Percentiles rank a stretch among this genome's conserved stretches.
Evolutionary conservation across 2,888 invertebrate genomes (phyloP).

Genomic region (Anthrax anthrax): DNA sequence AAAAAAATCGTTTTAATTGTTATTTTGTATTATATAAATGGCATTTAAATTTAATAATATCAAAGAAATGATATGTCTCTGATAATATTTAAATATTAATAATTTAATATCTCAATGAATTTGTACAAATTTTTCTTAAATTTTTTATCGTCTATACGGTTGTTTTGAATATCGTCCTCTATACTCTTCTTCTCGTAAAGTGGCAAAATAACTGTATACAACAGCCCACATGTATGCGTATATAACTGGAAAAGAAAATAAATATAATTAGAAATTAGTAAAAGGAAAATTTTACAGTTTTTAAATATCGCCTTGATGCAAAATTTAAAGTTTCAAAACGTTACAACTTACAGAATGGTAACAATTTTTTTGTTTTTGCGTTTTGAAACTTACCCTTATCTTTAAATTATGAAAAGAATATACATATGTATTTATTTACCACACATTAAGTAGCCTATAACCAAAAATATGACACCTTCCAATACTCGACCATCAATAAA

Average conservation of each 20-base stretch:
- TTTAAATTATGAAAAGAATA: neutral
- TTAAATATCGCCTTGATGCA: too few species aligned
- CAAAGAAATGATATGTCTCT: too few species aligned
- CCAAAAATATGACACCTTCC: constrained; percentile 44
- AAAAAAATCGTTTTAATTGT: too few species aligned
- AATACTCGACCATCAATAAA: constrained; percentile 46
- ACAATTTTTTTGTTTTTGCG: too few species aligned
- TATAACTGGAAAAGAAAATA: constrained; percentile 44
- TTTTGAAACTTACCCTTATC: too few species aligned
- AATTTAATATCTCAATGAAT: too few species aligned
- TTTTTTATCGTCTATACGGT: constrained; percentile 40
- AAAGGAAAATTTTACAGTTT: neutral
- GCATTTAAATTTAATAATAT: too few species aligned
- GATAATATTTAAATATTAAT: too few species aligned
- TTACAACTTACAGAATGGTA: too few species aligned
- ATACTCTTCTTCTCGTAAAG: constrained; percentile 53
- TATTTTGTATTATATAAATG: too few species aligned
- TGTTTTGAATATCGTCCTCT: constrained; percentile 60
- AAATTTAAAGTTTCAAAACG: too few species aligned
- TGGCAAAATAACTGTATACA: constrained; percentile 66
- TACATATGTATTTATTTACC: constrained; percentile 36
- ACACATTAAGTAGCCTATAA: constrained; percentile 45
- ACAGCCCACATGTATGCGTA: constrained; percentile 72
- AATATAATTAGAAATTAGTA: constrained; percentile 2
- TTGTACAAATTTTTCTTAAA: neutral